Evolutionary conservation across 2,113 vertebrate genomes (phyloP).

Genomic region (Bettongia penicillata): DNA sequence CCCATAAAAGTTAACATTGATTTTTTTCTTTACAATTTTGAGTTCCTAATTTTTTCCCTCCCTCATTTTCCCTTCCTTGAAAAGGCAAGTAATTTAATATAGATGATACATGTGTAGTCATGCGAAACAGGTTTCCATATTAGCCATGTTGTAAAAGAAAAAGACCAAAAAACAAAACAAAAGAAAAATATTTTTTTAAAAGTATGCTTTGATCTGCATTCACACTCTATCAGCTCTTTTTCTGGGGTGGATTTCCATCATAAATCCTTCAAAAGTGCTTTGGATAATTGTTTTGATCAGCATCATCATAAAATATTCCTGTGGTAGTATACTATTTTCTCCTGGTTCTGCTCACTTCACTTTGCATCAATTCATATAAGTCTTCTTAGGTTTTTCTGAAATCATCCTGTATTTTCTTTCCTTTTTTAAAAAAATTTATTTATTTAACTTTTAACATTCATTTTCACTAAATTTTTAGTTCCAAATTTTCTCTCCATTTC

Average conservation of each 20-base stretch:
- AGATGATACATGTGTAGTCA: not conserved
- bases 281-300: not conserved
- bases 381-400: not conserved
- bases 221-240: not conserved
- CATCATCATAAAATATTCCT: not conserved
- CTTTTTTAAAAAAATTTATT: too few relatives aligned
- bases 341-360: not conserved
- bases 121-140: not conserved
- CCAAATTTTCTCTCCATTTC: too few relatives aligned
- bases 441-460: too few relatives aligned
- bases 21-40: not conserved
- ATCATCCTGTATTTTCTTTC: too few relatives aligned
- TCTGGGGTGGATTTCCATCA: not conserved
- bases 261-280: not conserved
- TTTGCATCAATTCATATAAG: not conserved
- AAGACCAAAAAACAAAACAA: not conserved
- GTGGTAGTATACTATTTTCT: not conserved
- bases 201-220: not conserved
- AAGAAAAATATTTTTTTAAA: not conserved
- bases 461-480: too few relatives aligned
- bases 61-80: not conserved
- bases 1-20: not conserved
- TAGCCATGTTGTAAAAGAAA: not conserved
- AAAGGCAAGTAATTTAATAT: not conserved
- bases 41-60: not conserved